These are phyloP conservation scores for Morpho deidamia DNA, from an alignment of 2,888 invertebrate species.

Conservation along the genomic window DNA sequence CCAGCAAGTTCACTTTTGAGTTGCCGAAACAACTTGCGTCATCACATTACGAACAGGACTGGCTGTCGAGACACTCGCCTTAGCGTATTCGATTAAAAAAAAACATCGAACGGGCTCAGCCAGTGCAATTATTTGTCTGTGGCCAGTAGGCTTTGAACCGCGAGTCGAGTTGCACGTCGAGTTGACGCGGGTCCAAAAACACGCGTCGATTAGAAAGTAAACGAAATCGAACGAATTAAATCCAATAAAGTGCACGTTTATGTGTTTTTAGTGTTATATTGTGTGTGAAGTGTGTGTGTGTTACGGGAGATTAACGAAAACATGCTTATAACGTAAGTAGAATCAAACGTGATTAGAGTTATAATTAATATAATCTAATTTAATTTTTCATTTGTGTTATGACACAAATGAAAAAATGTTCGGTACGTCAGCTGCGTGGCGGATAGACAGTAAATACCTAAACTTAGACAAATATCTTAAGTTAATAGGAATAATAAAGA, in stretches of 20 bases:
- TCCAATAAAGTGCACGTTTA: constrained; percentile 32
- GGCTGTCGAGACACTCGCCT: constrained; percentile 34
- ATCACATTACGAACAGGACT: constrained; percentile 53
- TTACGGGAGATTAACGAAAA: constrained; percentile 45
- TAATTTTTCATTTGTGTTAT: too few relatives aligned
- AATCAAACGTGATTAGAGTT: neutral
- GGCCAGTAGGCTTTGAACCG: constrained; percentile 53
- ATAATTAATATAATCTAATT: constrained; percentile 8
- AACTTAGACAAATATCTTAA: too few relatives aligned
- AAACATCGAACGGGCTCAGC: constrained; percentile 39
- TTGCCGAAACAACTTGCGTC: constrained; percentile 73
- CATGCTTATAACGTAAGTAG: constrained; percentile 74
- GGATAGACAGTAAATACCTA: too few relatives aligned
- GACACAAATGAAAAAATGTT: too few relatives aligned
- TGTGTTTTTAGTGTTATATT: constrained; percentile 47
- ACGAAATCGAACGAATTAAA: constrained; percentile 31
- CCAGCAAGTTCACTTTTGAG: constrained; percentile 35
- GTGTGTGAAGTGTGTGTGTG: constrained; percentile 59
- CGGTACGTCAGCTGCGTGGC: too few relatives aligned
- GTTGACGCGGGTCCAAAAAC: constrained; percentile 31
- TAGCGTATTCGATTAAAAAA: constrained; percentile 29
- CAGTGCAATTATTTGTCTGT: constrained; percentile 26
- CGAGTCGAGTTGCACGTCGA: constrained; percentile 45
- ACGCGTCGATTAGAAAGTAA: constrained; percentile 63
- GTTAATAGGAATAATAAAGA: too few relatives aligned